These are phyloP conservation scores for Lottia gigantea DNA, from an alignment of 2,888 invertebrate species.

Conservation along the genomic window DNA sequence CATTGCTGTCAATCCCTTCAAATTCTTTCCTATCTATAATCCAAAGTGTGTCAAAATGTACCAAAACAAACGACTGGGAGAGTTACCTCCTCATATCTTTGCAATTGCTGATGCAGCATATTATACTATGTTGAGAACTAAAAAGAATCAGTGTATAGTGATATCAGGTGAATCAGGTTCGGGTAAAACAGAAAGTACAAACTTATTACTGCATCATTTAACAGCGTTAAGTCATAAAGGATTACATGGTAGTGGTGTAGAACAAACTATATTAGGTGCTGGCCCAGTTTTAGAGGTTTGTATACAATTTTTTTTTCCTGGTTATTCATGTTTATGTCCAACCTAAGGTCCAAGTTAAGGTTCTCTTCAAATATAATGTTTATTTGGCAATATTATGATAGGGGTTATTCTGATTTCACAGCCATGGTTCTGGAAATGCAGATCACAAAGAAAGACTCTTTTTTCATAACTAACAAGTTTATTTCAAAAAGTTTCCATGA, in stretches of 20 bases:
- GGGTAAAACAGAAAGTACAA: slow-evolving; percentile 97
- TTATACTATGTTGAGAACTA: slow-evolving; percentile 91
- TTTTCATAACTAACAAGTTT: no score
- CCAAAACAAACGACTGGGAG: slow-evolving; percentile 90
- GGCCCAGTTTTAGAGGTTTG: slow-evolving; percentile 90
- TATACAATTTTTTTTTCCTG: background rate
- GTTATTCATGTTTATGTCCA: no score
- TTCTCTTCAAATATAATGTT: no score
- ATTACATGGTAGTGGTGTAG: slow-evolving; percentile 90
- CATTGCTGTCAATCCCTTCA: slow-evolving; percentile 89
- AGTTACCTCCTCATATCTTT: slow-evolving; percentile 95
- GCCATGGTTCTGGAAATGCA: no score
- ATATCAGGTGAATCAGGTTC: slow-evolving; percentile 95
- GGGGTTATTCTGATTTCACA: no score
- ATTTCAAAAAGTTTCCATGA: no score
- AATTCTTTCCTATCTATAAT: slow-evolving; percentile 96
- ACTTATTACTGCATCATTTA: slow-evolving; percentile 92
- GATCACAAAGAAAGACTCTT: no score
- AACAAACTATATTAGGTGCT: slow-evolving; percentile 94
- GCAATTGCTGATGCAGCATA: slow-evolving; percentile 95
- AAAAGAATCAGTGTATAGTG: slow-evolving; percentile 92
- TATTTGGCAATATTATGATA: no score
- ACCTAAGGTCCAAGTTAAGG: no score
- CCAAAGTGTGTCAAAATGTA: slow-evolving; percentile 96
- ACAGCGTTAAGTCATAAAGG: slow-evolving; percentile 91